Base-by-base conservation (phyloP, 1,140 invertebrate genomes). In the Drosophila obscura region DNA sequence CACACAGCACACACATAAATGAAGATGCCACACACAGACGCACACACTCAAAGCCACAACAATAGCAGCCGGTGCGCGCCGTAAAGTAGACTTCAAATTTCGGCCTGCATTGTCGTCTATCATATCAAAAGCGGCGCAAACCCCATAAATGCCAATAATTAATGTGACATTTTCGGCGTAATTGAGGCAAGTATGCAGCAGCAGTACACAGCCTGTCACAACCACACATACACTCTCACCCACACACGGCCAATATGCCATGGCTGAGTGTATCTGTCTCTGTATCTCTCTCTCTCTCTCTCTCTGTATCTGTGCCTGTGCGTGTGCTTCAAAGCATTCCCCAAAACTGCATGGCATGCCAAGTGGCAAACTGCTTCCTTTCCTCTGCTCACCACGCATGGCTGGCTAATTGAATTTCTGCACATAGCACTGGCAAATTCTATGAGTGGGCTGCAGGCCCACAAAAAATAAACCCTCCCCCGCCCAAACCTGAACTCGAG, bases 111-210 rank as follows among this genome's bases (percentile, higher is more conserved):
- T 82, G 83, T 85, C 53, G 52, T 73, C 56, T 80, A 77, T 85
- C 74, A 85, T 85, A 84, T 87, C 83, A 79, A 83, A 80, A 88
- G 83, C 83, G 65, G 45, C 79, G 79, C 75, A 82, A 88, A 73
- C 82, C 75, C 72, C 83, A 88, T 88, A 87, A 87, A 87, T 87
- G 83, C 83, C 79, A 87, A 87, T 87, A 88, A 87, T 87, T 87
- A 87, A 87, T 87, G 83, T 87, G 83, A 87, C 83, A 87, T 87
- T 82, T 87, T 85, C 74, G 78, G 68, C 82, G 78, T 85, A 85
- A 85, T 85, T 85, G 81, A 78, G 74, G 81, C 78, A 77, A 66
- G 49, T 68, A 80, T 73, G 73, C 61, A 83, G 65, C 64, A 56
- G 49, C 35, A 39, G 24, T 59, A 67, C 62, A 13, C n/a, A 45